Evolutionary conservation across 1,140 invertebrate species (phyloP), one percentile per base, ranked within the genome.

Genomic region (Eumeta japonica): DNA sequence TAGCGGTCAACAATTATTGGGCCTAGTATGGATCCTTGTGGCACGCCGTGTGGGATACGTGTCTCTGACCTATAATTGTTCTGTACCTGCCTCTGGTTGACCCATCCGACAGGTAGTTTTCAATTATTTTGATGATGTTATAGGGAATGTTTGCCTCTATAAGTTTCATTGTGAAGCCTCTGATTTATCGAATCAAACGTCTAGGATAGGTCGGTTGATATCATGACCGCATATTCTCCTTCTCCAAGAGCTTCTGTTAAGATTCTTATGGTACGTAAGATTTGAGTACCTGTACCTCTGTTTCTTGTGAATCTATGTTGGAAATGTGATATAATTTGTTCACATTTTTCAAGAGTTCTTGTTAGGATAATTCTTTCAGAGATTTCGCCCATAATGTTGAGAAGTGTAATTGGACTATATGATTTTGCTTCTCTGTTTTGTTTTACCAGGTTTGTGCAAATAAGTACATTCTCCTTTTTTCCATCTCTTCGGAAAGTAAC

Each of bases 141-240:
- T 39, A 33, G 1, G 24, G n/a, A 11, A 39, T 28, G 19, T 32
- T 14, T 2, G 19, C 16, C 3, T 13, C 13, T 3, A 15, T 1
- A 4, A 39, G 37, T 16, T 39, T 39, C 12, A 24, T 15, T 11
- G 11, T 33, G 14, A 39, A 17, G 3, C 37, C 37, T 17, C 3
- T 39, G 37, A 13, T 39, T 39, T 15, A 39, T 39, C 3, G 37
- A 31, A 13, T 39, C 37, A 13, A 31, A 39, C n/a, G 37, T 29
- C 12, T 39, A 31, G 1, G 13, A 17, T 19, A 39, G 20, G 20
- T 40, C 38, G 7, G 38, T 40, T 2, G 19, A 28, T 40, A 40
- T 28, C 38, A 40, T 34, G 10, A 31, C 7, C 3, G 34, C 24
- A 29, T 29, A 31, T 3, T 39, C 11, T 10, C 15, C 28, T 1